A percentile compares a stretch with the other conserved stretches of the same genome.
Evolutionary conservation across 2,113 vertebrate genomes (phyloP).

Genomic region (Hassar affinis): DNA sequence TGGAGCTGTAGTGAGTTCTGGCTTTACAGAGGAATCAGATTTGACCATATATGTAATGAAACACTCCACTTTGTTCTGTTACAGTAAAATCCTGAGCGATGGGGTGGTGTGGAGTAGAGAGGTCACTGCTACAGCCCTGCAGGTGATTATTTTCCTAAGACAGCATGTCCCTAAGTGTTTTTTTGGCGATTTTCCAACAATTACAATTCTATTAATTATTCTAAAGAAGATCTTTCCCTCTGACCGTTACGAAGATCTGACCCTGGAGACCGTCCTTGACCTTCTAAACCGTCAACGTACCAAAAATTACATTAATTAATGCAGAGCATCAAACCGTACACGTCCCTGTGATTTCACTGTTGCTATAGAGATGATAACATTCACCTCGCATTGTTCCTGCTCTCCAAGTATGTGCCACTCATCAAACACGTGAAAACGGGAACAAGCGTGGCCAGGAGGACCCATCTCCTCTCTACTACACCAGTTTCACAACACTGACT

Average conservation of each 20-base stretch:
- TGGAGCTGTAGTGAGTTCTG: not conserved
- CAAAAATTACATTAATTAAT: not conserved
- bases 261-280: not conserved
- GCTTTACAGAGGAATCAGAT: not conserved
- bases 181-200: not conserved
- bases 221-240: not conserved
- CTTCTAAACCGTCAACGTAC: not conserved
- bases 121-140: too few species aligned
- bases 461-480: too few species aligned
- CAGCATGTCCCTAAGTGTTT: not conserved
- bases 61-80: not conserved
- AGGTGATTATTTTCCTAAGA: not conserved
- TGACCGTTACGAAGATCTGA: not conserved
- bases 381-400: too few species aligned
- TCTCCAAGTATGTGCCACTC: too few species aligned
- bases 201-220: not conserved
- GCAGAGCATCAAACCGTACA: not conserved
- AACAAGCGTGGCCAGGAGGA: too few species aligned
- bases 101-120: not conserved
- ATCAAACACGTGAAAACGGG: too few species aligned
- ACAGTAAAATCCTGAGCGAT: not conserved
- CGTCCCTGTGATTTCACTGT: not conserved
- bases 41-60: not conserved
- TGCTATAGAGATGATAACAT: not conserved
- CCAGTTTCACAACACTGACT: too few species aligned